These are phyloP conservation scores for Calephelis virginiensis DNA, from an alignment of 1,140 invertebrate species.

Conservation along the genomic window DNA sequence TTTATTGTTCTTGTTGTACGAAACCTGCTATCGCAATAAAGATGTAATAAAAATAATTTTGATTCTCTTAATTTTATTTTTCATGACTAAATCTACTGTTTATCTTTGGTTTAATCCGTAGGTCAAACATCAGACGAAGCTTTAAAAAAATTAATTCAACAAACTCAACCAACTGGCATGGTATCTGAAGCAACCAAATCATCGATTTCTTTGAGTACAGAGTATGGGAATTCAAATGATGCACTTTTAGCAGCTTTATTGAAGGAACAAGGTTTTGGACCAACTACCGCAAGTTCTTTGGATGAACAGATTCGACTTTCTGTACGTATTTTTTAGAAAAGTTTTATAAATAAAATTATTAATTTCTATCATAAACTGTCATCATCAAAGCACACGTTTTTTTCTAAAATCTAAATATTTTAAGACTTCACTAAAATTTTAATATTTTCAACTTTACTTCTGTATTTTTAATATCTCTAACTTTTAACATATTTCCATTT, in stretches of 20 bases:
- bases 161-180: conserved; percentile 63
- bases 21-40: too few relatives aligned
- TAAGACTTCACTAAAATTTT: conserved; percentile 27
- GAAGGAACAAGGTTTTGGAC: conserved; percentile 84
- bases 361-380: background rate
- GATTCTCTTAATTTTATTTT: background rate
- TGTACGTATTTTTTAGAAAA: conserved; percentile 67
- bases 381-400: background rate
- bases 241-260: conserved; percentile 83
- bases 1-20: too few relatives aligned
- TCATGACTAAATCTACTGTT: background rate
- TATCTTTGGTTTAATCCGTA: conserved; percentile 18
- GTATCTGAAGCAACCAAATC: conserved; percentile 65
- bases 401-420: conserved; percentile 1
- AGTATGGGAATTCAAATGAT: conserved; percentile 81
- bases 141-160: conserved; percentile 59
- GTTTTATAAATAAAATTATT: background rate
- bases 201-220: conserved; percentile 70
- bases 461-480: conserved; percentile 26
- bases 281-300: conserved; percentile 80
- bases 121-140: conserved; percentile 71
- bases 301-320: conserved; percentile 80
- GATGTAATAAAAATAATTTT: too few relatives aligned
- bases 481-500: conserved; percentile 30
- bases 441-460: conserved; percentile 27